Percentiles rank a stretch among this genome's conserved stretches.
These are phyloP conservation scores for Macrosoma leucophasiata DNA, from an alignment of 2,888 invertebrate species.

Conservation along the genomic window DNA sequence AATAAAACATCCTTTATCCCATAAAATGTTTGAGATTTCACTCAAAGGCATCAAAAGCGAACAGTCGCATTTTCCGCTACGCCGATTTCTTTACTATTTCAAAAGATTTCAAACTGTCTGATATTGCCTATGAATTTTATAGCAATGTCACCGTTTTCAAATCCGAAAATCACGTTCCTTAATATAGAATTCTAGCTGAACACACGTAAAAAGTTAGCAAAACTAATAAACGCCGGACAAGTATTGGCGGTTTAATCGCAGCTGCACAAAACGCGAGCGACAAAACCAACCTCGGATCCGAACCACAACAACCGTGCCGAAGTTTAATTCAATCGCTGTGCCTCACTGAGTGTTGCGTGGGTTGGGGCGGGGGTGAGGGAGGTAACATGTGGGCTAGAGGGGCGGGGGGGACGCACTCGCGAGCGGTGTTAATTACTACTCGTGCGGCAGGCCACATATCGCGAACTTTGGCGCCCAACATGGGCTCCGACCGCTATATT, in stretches of 20 bases:
- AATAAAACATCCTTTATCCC: too few relatives aligned
- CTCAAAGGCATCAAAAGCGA: too few relatives aligned
- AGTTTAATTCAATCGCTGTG: slow-evolving; percentile 74
- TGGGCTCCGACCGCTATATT: slow-evolving; percentile 49
- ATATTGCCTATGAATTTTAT: too few relatives aligned
- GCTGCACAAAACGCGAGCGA: slow-evolving; percentile 63
- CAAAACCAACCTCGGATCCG: slow-evolving; percentile 66
- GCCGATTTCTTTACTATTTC: too few relatives aligned
- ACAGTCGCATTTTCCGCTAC: too few relatives aligned
- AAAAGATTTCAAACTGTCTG: too few relatives aligned
- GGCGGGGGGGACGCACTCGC: slow-evolving; percentile 16
- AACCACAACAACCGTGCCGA: slow-evolving; percentile 69
- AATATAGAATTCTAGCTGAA: too few relatives aligned
- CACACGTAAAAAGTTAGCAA: too few relatives aligned
- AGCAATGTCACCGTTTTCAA: too few relatives aligned
- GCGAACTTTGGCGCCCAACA: slow-evolving; percentile 67
- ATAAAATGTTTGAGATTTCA: too few relatives aligned
- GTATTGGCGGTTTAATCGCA: slow-evolving; percentile 68
- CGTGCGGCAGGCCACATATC: slow-evolving; percentile 70
- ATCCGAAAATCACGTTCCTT: too few relatives aligned
- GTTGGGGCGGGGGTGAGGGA: slow-evolving; percentile 18
- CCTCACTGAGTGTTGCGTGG: slow-evolving; percentile 46
- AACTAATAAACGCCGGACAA: slow-evolving; percentile 65
- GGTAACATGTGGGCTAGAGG: slow-evolving; percentile 17
- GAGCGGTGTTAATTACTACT: slow-evolving; percentile 71